Evolutionary conservation across 2,888 invertebrate genomes (phyloP), one percentile per base, ranked within the genome.

Genomic region (Dichetophora obliterata): DNA sequence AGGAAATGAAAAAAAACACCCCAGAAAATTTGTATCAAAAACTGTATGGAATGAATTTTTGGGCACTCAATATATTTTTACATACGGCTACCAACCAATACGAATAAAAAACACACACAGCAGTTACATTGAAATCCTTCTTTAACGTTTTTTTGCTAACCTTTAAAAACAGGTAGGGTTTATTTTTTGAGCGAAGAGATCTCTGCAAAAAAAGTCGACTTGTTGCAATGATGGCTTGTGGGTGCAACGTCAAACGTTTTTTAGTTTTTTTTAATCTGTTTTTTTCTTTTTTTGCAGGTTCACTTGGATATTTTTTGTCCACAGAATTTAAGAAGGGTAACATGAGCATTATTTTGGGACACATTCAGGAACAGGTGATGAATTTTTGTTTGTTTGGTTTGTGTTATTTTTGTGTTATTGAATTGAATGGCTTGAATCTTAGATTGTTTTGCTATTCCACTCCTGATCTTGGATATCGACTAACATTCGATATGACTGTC

Each of bases 181-280:
- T 78, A 75, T 78, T 76, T 77, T 71, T 3, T 80, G 75, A 77
- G 75, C 79, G 76, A 77, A 54, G 8, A 16, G 16, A 34, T 63
- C 8, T 37, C 16, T 37, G 14, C n/a, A 22, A 24, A 73, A 74
- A 68, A 79, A 79, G 77, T 80, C 84, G 85, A 84, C 85, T 84
- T 84, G 85, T 84, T 85, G 84, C 81, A 83, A 84, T 79, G 16
- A 48, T 68, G 22, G 27, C 16, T 48, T 11, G 24, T 50, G n/a
- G 63, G 63, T 63, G 24, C 57, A 27, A 31, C 63, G 43, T 43
- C 43, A n/a, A 31, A 6, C n/a, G 31, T 24, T 63, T 16, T 5
- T 54, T 71, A 16, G 57, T 16, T 14, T 37, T 27, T n/a, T n/a
- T n/a, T n/a, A n/a, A n/a, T n/a, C n/a, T 34, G 63, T 16, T n/a